A percentile compares a stretch with the other conserved stretches of the same genome.
Conservation (phyloP, 2,797 vertebrate species). For the Oreochromis grahami region DNA sequence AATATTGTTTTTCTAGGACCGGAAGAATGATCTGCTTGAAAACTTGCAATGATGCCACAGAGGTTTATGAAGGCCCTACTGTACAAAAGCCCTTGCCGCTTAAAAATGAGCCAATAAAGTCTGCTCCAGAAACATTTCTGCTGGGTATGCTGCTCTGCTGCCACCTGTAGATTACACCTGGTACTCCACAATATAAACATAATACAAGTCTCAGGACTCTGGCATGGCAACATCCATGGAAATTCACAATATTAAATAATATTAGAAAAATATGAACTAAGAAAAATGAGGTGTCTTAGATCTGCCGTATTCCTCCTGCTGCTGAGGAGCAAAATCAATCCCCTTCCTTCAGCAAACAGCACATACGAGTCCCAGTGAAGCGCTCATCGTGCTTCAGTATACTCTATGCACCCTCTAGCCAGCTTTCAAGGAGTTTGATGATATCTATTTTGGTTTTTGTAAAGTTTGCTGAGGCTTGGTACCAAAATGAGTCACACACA, state of each 20-base stretch:
- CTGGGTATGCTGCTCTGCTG: slow-evolving; percentile 59
- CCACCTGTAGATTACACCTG: slow-evolving; percentile 56
- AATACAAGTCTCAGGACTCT: background rate
- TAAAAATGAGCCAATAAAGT: slow-evolving; percentile 36
- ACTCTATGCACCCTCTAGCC: slow-evolving; percentile 19
- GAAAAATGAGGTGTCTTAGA: background rate
- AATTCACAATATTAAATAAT: background rate
- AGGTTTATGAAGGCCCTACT: slow-evolving; percentile 7
- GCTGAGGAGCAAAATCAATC: slow-evolving; percentile 26
- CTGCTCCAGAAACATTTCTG: slow-evolving; percentile 15
- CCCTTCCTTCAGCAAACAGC: slow-evolving; percentile 14
- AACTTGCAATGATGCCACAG: slow-evolving; percentile 21
- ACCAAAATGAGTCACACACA: slow-evolving; percentile 42
- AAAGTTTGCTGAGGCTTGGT: slow-evolving; percentile 21
- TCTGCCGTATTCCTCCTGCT: background rate
- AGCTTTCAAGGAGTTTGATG: slow-evolving; percentile 43
- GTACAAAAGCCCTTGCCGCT: background rate
- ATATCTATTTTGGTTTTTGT: slow-evolving; percentile 33
- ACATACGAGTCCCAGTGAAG: slow-evolving; percentile 30
- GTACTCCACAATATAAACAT: slow-evolving; percentile 14
- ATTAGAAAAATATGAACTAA: background rate
- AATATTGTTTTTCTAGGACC: background rate
- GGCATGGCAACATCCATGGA: background rate
- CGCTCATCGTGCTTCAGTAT: background rate
- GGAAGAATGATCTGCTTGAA: slow-evolving; percentile 31